Evolutionary conservation across 2,888 invertebrate species (phyloP).

Genomic region (Clunio marinus): DNA sequence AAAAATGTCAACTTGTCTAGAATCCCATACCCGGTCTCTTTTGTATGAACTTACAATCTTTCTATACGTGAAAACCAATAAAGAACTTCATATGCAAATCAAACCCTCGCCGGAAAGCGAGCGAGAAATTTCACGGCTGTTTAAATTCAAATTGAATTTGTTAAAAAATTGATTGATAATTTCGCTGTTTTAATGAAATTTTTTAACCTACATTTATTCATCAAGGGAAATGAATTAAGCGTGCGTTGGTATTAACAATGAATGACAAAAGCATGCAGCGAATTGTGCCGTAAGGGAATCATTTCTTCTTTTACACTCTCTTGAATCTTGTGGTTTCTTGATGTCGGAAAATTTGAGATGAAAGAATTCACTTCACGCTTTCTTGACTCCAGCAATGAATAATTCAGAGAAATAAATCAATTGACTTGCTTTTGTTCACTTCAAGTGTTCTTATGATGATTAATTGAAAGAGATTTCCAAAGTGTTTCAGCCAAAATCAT

Average conservation of each 20-base stretch:
- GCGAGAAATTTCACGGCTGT: conserved; percentile 15
- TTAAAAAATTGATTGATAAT: conserved; percentile 28
- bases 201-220: conserved; percentile 3
- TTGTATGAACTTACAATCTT: no score
- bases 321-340: not conserved
- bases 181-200: conserved; percentile 18
- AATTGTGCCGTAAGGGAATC: not conserved
- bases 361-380: not conserved
- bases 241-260: conserved; percentile 4
- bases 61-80: not conserved
- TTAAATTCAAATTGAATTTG: conserved; percentile 27
- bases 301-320: not conserved
- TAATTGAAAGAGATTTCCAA: not conserved
- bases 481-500: not conserved
- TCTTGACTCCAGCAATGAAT: conserved; percentile 6
- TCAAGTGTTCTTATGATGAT: not conserved
- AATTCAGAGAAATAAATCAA: conserved; percentile 26
- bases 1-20: no score
- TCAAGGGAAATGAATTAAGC: not conserved
- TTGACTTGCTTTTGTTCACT: not conserved
- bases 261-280: conserved; percentile 21
- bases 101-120: not conserved
- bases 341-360: not conserved
- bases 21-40: no score
- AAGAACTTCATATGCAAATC: conserved; percentile 12